Conservation (phyloP, 2,113 vertebrate genomes). For the Labrus mixtus region DNA sequence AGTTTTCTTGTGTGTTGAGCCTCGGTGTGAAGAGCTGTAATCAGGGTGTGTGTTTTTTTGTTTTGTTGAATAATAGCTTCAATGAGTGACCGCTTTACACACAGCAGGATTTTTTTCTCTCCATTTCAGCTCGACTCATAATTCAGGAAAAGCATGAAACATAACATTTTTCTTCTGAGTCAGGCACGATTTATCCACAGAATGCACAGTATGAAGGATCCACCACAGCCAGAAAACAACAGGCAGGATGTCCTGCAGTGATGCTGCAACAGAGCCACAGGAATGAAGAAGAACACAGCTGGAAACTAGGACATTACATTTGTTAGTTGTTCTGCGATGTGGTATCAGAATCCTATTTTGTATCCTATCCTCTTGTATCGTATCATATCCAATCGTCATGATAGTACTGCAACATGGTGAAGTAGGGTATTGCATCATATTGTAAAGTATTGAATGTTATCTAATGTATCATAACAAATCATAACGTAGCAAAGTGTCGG, state of each 20-base stretch:
- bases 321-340: neutral
- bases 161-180: constrained; percentile 55
- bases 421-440: too few relatives aligned
- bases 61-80: constrained; percentile 56
- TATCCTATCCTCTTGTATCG: too few relatives aligned
- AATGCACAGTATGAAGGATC: constrained; percentile 21
- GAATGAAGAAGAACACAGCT: constrained; percentile 10
- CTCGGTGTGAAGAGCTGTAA: constrained; percentile 51
- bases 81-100: constrained; percentile 50
- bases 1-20: constrained; percentile 45
- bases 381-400: too few relatives aligned
- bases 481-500: too few relatives aligned
- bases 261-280: constrained; percentile 6
- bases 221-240: neutral
- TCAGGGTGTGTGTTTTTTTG: constrained; percentile 30
- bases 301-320: constrained; percentile 14
- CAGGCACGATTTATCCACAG: constrained; percentile 37
- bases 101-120: constrained; percentile 50
- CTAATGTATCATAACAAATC: too few relatives aligned
- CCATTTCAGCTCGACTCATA: constrained; percentile 54
- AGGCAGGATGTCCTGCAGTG: constrained; percentile 31
- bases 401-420: too few relatives aligned
- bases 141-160: constrained; percentile 41
- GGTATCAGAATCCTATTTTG: neutral
- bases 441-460: too few relatives aligned